Conservation (phyloP, 2,888 invertebrate species). For the Archips crataeganus region DNA sequence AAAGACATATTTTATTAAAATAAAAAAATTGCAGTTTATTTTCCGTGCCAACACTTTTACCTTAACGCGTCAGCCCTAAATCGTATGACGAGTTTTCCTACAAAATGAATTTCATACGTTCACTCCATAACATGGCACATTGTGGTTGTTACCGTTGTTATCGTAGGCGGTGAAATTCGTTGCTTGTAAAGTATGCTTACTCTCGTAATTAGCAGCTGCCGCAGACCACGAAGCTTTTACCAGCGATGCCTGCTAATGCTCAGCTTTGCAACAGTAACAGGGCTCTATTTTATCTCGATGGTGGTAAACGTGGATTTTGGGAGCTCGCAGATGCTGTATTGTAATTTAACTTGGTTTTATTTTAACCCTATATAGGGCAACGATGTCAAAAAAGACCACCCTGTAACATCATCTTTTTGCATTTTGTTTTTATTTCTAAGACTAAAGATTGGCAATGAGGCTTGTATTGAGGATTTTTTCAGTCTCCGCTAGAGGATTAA, state of each 20-base stretch:
- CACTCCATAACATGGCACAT: neutral
- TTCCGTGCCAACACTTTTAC: no score
- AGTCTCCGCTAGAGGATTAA: no score
- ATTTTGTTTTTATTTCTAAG: no score
- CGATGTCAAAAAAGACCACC: no score
- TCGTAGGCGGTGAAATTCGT: constrained; percentile 5
- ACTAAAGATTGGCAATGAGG: no score
- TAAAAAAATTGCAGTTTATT: neutral
- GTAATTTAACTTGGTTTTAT: no score
- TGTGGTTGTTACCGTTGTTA: constrained; percentile 9
- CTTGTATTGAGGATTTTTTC: no score
- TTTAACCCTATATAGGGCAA: no score
- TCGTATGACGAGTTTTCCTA: neutral
- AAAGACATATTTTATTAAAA: no score
- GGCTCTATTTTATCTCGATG: constrained; percentile 4
- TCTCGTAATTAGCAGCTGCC: constrained; percentile 26
- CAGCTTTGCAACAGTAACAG: neutral
- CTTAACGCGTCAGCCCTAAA: neutral
- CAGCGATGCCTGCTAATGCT: constrained; percentile 14
- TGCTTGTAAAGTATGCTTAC: constrained; percentile 27
- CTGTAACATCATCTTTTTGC: no score
- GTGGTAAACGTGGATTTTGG: constrained; percentile 1
- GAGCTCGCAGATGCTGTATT: neutral
- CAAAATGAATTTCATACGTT: neutral
- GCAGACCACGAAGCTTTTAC: constrained; percentile 15